Evolutionary conservation across 1,140 invertebrate species (phyloP), one percentile per base, ranked within the genome.

Genomic region (Gyrodactylus salaris): DNA sequence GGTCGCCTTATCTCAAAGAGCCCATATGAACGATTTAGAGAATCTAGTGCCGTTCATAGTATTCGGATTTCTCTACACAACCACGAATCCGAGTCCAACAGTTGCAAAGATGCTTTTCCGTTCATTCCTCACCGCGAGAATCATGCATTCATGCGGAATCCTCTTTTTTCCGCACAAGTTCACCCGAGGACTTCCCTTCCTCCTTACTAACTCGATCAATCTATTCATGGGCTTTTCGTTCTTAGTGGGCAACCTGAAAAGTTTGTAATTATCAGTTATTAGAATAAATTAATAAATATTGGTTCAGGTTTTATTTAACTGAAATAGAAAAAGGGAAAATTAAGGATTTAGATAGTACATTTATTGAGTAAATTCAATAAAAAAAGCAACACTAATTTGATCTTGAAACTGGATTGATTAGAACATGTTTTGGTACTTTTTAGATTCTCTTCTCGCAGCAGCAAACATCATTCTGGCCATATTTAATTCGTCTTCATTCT

Each of bases 401-500:
- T 54, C 34, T 54, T n/a, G 7, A 16, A 7, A n/a, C n/a, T 54
- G 7, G n/a, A n/a, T 54, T n/a, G 34, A n/a, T 54, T n/a, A 54
- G 7, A 54, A 16, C 34, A 54, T 54, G 34, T 54, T 54, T 54
- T 54, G 34, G 34, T 54, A 54, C 26, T 71, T 71, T 71, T 24
- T 24, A 26, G 70, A 71, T 25, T 71, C 70, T 25, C 25, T 71
- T 25, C 70, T 23, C 25, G 70, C 70, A 25, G 70, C 70, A 25
- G 70, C 70, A 25, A 71, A 71, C 70, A 71, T 71, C 25, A 24
- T 25, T 71, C 70, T 22, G 1, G 70, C 70, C 70, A 71, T 71
- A 1, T 71, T 71, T 20, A 71, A 21, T 71, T 71, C 70, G 26
- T 71, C 70, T 25, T 71, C 70, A 54, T 54, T 54, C 7, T 54